Evolutionary conservation across 2,888 invertebrate species (phyloP).

Genomic region (Argyresthia albistria): DNA sequence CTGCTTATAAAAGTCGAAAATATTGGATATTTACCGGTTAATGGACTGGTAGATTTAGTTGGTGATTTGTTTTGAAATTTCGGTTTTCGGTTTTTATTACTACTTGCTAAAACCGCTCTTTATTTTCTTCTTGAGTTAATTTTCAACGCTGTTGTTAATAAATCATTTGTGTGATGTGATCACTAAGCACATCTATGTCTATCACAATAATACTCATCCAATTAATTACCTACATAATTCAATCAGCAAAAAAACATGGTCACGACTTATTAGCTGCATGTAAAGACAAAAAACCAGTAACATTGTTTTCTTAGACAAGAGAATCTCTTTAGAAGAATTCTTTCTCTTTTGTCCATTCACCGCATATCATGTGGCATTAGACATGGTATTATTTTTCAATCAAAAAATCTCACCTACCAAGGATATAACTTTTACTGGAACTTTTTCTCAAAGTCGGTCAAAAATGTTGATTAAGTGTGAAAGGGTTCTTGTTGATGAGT

Average conservation of each 20-base stretch:
- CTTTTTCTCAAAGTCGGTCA: slow-evolving; percentile 32
- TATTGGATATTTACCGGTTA: slow-evolving; percentile 1
- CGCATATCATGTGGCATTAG: slow-evolving; percentile 23
- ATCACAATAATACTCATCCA: no score
- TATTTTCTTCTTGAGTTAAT: neutral
- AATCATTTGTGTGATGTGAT: no score
- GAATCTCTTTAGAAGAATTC: neutral
- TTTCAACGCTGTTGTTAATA: no score
- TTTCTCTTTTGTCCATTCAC: neutral
- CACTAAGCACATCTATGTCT: no score
- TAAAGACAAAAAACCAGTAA: neutral
- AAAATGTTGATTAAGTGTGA: slow-evolving; percentile 62
- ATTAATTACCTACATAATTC: no score
- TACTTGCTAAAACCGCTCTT: neutral
- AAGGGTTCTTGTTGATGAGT: slow-evolving; percentile 51
- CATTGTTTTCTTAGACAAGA: neutral
- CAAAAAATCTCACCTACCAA: slow-evolving; percentile 53
- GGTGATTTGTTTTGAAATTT: neutral
- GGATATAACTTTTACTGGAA: slow-evolving; percentile 39
- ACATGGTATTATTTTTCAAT: slow-evolving; percentile 66
- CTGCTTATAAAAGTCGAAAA: slow-evolving; percentile 13
- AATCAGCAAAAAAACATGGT: slow-evolving; percentile 1
- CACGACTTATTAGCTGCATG: slow-evolving; percentile 2
- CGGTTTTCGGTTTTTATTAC: neutral
- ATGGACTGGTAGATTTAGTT: neutral